These are phyloP conservation scores for Cheilosia vernalis DNA, from an alignment of 2,888 invertebrate species.

Conservation along the genomic window DNA sequence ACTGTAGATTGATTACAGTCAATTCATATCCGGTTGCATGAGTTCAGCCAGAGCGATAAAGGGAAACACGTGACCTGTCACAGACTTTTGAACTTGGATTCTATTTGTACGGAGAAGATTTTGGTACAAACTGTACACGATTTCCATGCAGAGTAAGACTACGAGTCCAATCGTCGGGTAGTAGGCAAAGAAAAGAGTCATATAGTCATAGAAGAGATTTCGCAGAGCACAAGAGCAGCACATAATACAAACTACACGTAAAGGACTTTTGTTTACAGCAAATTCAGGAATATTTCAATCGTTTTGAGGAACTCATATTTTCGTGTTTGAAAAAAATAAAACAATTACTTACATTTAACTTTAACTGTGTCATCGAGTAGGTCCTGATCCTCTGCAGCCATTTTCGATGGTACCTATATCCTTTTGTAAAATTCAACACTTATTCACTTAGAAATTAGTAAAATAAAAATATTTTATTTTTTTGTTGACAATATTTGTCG, in stretches of 20 bases:
- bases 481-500: neutral
- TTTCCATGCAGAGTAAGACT: neutral
- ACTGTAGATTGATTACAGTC: neutral
- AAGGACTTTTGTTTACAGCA: conserved; percentile 14
- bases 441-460: neutral
- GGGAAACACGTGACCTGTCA: conserved; percentile 13
- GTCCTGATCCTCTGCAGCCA: conserved; percentile 54
- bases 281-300: neutral
- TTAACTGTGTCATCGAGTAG: conserved; percentile 53
- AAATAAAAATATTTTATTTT: neutral
- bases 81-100: neutral
- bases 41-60: neutral
- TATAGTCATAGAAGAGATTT: neutral
- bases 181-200: too few species aligned
- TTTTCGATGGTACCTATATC: neutral
- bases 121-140: conserved; percentile 16
- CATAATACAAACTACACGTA: too few species aligned
- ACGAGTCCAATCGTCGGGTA: too few species aligned
- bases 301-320: neutral
- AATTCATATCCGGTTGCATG: conserved; percentile 5
- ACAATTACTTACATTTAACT: conserved; percentile 56
- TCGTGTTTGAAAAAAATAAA: neutral
- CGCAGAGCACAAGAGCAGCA: neutral
- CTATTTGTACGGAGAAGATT: neutral
- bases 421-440: neutral